Evolutionary conservation across 2,888 invertebrate genomes (phyloP).

Genomic region (Dynastes tityus): DNA sequence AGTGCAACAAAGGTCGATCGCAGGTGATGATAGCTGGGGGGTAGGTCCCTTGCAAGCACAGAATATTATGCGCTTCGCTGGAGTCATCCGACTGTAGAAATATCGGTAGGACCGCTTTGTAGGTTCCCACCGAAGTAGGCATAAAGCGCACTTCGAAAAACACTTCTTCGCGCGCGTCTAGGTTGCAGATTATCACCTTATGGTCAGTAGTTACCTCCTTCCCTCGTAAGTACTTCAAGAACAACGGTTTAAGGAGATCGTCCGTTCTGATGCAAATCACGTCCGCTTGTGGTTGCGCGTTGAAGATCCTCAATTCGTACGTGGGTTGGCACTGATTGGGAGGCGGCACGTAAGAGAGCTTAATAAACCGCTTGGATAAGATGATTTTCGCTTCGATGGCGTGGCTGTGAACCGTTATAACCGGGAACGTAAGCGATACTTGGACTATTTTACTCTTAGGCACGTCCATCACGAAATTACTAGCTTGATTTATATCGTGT

Average conservation of each 20-base stretch:
- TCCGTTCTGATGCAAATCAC: constrained; percentile 63
- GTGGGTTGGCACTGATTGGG: background rate
- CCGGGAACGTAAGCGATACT: constrained; percentile 21
- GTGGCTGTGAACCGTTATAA: constrained; percentile 27
- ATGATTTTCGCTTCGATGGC: constrained; percentile 23
- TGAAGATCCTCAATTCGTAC: constrained; percentile 52
- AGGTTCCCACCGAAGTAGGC: constrained; percentile 60
- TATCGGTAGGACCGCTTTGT: constrained; percentile 61
- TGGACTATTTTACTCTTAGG: background rate
- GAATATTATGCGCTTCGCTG: background rate
- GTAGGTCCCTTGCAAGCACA: background rate
- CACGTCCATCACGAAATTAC: background rate
- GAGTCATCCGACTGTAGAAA: constrained; percentile 7
- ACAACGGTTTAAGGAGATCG: constrained; percentile 61
- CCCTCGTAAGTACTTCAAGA: constrained; percentile 59
- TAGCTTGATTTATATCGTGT: background rate
- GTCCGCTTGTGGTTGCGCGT: constrained; percentile 54
- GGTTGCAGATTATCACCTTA: constrained; percentile 56
- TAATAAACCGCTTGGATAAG: constrained; percentile 51
- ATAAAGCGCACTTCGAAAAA: constrained; percentile 61
- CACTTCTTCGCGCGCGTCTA: constrained; percentile 59
- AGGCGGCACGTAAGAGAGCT: constrained; percentile 48
- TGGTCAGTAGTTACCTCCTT: constrained; percentile 49
- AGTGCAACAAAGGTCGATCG: background rate
- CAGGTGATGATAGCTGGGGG: background rate